These are phyloP conservation scores for Lagenorhynchus albirostris DNA, from an alignment of 2,113 vertebrate genomes.

Conservation along the genomic window DNA sequence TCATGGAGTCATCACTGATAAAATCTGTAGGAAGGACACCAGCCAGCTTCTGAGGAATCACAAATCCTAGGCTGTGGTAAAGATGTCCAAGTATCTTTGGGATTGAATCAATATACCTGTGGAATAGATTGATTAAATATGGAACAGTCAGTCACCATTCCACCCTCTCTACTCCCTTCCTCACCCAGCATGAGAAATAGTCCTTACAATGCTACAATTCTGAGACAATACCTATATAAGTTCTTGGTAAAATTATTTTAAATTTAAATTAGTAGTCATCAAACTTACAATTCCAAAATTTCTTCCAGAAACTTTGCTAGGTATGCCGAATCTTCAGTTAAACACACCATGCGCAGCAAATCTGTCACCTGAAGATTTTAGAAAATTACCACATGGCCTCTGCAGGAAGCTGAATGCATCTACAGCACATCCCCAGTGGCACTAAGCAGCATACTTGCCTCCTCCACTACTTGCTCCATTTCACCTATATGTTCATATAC, in stretches of 20 bases:
- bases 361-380: conserved; percentile 85
- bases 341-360: conserved; percentile 90
- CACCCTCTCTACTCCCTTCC: no score
- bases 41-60: conserved; percentile 89
- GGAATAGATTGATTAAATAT: background rate
- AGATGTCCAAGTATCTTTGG: conserved; percentile 90
- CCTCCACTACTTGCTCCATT: conserved; percentile 88
- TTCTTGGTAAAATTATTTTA: background rate
- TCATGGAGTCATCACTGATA: conserved; percentile 93
- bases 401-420: background rate
- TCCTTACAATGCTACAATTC: background rate
- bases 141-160: background rate
- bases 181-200: background rate
- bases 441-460: conserved; percentile 80
- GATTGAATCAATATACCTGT: conserved; percentile 87
- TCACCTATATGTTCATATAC: conserved; percentile 75
- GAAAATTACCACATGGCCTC: background rate
- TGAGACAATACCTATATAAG: background rate
- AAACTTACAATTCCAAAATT: conserved; percentile 88
- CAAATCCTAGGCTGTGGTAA: conserved; percentile 91
- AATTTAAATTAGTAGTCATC: background rate
- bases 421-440: rapidly evolving
- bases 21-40: conserved; percentile 91
- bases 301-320: conserved; percentile 91
- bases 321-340: conserved; percentile 90